phyloP scores from a whole-genome alignment of 2,113 vertebrate genomes.

The Brachyhypopomus gauderio region DNA sequence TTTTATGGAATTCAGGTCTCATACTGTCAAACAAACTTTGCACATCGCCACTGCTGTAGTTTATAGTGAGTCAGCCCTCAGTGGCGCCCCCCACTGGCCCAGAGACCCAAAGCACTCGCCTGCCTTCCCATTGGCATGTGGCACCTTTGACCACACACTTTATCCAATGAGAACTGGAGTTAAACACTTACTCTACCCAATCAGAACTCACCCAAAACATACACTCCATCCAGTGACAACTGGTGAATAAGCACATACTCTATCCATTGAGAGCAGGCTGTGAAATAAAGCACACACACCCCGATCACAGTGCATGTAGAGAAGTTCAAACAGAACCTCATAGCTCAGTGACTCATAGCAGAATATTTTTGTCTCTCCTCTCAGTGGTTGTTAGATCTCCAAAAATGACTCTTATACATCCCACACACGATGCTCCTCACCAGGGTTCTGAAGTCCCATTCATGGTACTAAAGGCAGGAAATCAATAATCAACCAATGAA shows the following conservation, averaged over 20 bases:
- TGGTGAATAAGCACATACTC: not conserved
- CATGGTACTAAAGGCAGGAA: too few relatives aligned
- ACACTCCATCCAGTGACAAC: too few relatives aligned
- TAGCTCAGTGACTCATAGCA: constrained; percentile 15
- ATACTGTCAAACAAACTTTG: too few relatives aligned
- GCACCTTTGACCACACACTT: too few relatives aligned
- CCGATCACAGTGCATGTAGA: not conserved
- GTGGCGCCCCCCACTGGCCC: too few relatives aligned
- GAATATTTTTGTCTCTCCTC: constrained; percentile 5
- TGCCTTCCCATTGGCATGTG: too few relatives aligned
- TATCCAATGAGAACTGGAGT: not conserved
- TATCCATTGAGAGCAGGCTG: not conserved
- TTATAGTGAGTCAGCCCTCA: too few relatives aligned
- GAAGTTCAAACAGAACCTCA: not conserved
- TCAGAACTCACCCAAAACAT: too few relatives aligned
- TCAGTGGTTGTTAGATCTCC: not conserved
- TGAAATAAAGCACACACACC: not conserved
- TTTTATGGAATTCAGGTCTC: too few relatives aligned
- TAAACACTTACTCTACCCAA: not conserved
- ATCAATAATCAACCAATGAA: too few relatives aligned
- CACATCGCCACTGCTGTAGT: too few relatives aligned
- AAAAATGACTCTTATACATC: not conserved
- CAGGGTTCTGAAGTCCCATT: not conserved
- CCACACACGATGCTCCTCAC: not conserved
- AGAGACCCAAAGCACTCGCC: too few relatives aligned